phyloP scores from a whole-genome alignment of 2,113 vertebrate species.

The Lonchura striata region DNA sequence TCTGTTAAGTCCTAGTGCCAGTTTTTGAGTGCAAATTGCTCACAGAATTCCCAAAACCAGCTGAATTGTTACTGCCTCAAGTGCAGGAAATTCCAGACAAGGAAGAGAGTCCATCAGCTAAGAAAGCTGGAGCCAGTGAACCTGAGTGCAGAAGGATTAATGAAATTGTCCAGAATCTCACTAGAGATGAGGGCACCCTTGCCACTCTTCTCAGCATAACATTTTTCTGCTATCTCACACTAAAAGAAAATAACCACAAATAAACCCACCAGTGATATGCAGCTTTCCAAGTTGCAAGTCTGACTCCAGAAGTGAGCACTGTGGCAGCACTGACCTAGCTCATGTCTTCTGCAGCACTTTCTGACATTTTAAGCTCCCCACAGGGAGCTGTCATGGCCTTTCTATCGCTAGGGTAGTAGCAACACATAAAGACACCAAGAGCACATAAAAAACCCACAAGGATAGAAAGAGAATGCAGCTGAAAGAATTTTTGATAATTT shows the following conservation, averaged over 20 bases:
- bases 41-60: background rate
- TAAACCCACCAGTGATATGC: background rate
- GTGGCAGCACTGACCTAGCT: background rate
- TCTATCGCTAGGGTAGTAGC: background rate
- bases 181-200: background rate
- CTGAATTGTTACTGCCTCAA: background rate
- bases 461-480: background rate
- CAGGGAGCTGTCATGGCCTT: background rate
- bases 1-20: background rate
- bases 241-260: background rate
- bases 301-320: background rate
- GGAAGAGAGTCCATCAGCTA: background rate
- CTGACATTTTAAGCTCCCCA: background rate
- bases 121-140: background rate
- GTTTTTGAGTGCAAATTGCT: background rate
- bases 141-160: background rate
- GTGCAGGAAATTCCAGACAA: background rate
- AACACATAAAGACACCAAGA: background rate
- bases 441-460: background rate
- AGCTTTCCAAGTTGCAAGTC: background rate
- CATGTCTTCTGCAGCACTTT: background rate
- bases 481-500: background rate
- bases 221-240: background rate
- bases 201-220: background rate
- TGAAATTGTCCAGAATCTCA: background rate